These are phyloP conservation scores for Semicossyphus pulcher DNA, from an alignment of 2,113 vertebrate genomes.

Conservation along the genomic window DNA sequence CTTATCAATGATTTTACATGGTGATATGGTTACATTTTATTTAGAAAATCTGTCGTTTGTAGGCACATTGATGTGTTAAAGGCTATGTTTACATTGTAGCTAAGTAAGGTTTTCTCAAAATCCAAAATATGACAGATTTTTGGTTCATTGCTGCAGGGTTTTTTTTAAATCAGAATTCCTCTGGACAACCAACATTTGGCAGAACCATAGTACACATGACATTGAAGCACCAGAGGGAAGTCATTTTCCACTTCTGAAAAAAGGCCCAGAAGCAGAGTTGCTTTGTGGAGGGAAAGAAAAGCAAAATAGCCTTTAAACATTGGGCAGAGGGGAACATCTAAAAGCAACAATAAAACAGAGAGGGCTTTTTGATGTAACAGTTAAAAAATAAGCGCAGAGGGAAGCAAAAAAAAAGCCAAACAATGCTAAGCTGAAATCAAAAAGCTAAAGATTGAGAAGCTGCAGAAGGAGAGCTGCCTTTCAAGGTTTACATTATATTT, in stretches of 20 bases:
- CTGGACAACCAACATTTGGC: background rate
- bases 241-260: constrained; percentile 15
- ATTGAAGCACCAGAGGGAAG: background rate
- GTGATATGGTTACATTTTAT: constrained; percentile 13
- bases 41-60: background rate
- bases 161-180: background rate
- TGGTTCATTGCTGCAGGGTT: background rate
- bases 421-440: constrained; percentile 14
- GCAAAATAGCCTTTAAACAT: constrained; percentile 8
- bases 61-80: background rate
- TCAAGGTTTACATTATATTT: background rate
- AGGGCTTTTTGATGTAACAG: background rate
- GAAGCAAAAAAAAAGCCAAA: constrained; percentile 13
- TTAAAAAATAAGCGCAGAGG: background rate
- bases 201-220: background rate
- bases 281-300: constrained; percentile 9
- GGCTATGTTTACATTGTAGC: background rate
- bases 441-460: background rate
- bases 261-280: background rate
- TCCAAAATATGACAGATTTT: no score
- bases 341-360: background rate
- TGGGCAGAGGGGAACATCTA: background rate
- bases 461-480: background rate
- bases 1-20: constrained; percentile 8
- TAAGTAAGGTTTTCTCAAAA: no score